These are phyloP conservation scores for Diplazon laetatorius DNA, from an alignment of 2,888 invertebrate genomes.

Conservation along the genomic window DNA sequence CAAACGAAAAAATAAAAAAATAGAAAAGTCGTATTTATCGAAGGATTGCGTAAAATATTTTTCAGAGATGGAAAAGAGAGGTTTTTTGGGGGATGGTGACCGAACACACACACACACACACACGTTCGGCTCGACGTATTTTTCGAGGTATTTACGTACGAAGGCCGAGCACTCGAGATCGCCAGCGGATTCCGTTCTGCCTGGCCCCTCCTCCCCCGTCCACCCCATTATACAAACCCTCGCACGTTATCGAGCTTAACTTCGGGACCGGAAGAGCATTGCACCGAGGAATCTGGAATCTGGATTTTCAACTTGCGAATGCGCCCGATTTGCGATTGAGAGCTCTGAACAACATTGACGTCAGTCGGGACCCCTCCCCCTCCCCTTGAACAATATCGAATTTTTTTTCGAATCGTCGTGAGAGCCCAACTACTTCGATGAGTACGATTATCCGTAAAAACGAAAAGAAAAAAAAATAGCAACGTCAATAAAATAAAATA, in stretches of 20 bases:
- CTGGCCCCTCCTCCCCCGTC: too few relatives aligned
- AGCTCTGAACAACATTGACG: slow-evolving; percentile 52
- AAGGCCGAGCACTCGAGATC: not conserved
- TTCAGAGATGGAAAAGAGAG: not conserved
- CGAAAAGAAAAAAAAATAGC: not conserved
- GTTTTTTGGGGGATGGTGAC: not conserved
- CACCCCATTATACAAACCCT: slow-evolving; percentile 27
- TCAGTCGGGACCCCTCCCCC: slow-evolving; percentile 23
- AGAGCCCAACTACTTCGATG: not conserved
- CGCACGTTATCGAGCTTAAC: slow-evolving; percentile 2
- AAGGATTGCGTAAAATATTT: not conserved
- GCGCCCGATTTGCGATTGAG: slow-evolving; percentile 56
- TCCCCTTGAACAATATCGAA: slow-evolving; percentile 65
- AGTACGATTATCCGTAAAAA: not conserved
- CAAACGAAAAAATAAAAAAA: too few relatives aligned
- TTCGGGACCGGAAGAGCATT: slow-evolving; percentile 7
- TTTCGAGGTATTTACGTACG: too few relatives aligned
- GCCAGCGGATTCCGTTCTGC: not conserved
- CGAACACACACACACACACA: too few relatives aligned
- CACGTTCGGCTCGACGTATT: not conserved
- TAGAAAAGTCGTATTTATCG: too few relatives aligned
- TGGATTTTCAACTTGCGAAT: slow-evolving; percentile 57
- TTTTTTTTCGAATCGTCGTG: slow-evolving; percentile 67
- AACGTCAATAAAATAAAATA: too few relatives aligned
- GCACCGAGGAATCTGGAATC: slow-evolving; percentile 1